Conservation (phyloP, 2,113 vertebrate species). For the Probosciger aterrimus region DNA sequence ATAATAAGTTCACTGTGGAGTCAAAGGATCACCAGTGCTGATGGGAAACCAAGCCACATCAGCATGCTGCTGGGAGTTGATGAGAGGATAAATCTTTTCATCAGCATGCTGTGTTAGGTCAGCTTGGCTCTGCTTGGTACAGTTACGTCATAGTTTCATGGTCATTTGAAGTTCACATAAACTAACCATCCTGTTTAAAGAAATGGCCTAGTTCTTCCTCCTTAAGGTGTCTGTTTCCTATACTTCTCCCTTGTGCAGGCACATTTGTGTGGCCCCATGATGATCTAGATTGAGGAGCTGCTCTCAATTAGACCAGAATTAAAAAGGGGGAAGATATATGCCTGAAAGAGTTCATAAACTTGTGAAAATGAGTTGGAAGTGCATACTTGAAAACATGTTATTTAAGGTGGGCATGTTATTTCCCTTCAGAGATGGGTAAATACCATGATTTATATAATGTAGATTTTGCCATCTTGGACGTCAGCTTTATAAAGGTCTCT, state of each 20-base stretch:
- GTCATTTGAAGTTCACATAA: neutral
- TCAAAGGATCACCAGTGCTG: neutral
- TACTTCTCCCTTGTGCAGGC: neutral
- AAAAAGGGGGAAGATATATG: neutral
- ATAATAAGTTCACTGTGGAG: neutral
- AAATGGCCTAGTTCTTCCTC: neutral
- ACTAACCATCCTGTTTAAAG: neutral
- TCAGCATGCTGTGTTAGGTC: neutral
- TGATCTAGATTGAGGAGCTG: neutral
- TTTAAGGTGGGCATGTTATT: neutral
- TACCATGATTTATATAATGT: neutral
- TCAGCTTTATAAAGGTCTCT: neutral
- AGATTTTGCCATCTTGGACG: neutral
- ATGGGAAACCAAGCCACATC: neutral
- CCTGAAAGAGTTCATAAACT: neutral
- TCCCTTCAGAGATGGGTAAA: neutral
- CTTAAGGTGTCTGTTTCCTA: neutral
- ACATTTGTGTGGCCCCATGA: rapidly evolving
- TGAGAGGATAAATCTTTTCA: neutral
- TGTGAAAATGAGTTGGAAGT: neutral
- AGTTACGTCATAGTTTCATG: neutral
- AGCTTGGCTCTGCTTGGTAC: neutral
- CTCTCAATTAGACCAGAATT: neutral
- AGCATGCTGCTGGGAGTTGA: neutral
- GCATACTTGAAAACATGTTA: neutral